Conservation (phyloP, 2,113 vertebrate species). For the Xerus inauris region DNA sequence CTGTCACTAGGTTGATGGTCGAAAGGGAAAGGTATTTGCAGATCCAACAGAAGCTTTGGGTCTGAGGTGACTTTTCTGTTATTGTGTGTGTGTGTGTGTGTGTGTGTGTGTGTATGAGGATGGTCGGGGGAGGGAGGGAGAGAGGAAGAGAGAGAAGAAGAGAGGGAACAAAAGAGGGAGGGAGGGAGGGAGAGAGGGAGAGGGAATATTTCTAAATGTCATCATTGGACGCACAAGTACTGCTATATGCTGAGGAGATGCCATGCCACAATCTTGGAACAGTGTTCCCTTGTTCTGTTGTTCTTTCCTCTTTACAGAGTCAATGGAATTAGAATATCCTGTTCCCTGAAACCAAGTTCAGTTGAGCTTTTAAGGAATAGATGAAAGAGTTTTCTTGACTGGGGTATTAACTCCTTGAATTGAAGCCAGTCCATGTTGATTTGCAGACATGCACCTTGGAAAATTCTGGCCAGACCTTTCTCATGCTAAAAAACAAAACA, state of each 20-base stretch:
- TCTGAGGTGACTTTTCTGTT: background rate
- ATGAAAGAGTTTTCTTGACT: background rate
- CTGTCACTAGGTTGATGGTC: background rate
- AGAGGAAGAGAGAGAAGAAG: too few species aligned
- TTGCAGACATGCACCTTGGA: constrained; percentile 12
- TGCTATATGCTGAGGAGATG: background rate
- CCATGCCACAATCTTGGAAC: background rate
- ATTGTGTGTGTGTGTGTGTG: too few species aligned
- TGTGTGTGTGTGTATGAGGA: too few species aligned
- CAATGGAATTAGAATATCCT: constrained; percentile 6
- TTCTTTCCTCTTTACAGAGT: background rate
- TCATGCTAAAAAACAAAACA: background rate
- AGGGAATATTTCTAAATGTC: background rate
- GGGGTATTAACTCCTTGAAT: background rate
- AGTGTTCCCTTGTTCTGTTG: background rate
- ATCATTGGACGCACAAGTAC: background rate
- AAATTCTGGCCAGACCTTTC: constrained; percentile 28
- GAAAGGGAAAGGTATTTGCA: background rate
- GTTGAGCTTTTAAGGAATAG: background rate
- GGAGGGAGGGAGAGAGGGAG: too few species aligned
- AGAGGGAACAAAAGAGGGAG: too few species aligned
- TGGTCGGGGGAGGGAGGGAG: background rate
- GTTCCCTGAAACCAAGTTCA: background rate
- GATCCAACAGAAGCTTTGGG: background rate
- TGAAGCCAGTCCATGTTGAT: constrained; percentile 23